Base-by-base conservation (phyloP, 2,797 vertebrate species). In the Malurus leucopterus region DNA sequence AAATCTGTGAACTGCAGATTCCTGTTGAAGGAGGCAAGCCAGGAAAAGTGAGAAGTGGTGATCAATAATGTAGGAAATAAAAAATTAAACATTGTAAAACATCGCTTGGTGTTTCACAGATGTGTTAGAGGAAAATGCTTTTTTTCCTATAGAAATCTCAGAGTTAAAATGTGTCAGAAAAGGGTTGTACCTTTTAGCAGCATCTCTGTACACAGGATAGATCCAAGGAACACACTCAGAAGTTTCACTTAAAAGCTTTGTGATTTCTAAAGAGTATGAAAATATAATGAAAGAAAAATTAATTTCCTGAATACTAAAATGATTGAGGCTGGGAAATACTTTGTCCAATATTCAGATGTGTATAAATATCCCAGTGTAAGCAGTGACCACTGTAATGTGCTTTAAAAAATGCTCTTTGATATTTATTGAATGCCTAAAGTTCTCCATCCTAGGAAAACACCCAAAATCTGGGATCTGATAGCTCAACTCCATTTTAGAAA, bases 171-270 rank as follows among this genome's bases (percentile, higher is more conserved):
- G 0, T 55, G 26, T 44, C 72, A 68, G 68, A 11, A 38, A 32
- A 36, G 7, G 40, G 6, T 5, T 68, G 40, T 24, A 5, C 27
- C n/a, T 85, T 51, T 32, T 23, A 57, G 69, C 51, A 62, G 1
- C 16, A 29, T 34, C 40, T 24, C 30, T 59, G 58, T 32, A 30
- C 59, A 5, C 16, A 13, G 24, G 8, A 4, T 1, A 29, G 71
- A 40, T 20, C 11, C 67, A 79, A 36, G 67, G n/a, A 26, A 43
- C 30, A 13, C 27, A 11, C 1, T 15, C 1, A 7, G 7, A 34
- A 53, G 2, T 71, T 58, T 46, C 38, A 8, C 32, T 64, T 41
- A 0, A 0, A 46, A 55, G 6, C n/a, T 55, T 59, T 38, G 9
- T 44, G 26, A 15, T 63, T 75, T 88, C 65, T 67, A 69, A 68